phyloP scores from a whole-genome alignment of 2,888 invertebrate species.

The Molorchus minor region DNA sequence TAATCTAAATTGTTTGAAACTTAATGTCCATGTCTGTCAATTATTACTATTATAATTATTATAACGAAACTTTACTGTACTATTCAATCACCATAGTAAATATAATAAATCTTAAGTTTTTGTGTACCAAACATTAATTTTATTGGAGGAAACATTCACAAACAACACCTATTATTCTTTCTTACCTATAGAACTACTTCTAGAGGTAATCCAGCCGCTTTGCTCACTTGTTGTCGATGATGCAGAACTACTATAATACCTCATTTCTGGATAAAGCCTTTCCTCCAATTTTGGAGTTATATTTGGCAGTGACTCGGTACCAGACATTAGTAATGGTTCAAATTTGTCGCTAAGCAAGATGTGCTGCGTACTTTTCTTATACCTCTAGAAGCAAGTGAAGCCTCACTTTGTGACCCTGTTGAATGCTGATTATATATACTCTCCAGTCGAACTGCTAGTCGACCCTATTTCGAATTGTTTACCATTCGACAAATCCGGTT shows the following conservation, averaged over 20 bases:
- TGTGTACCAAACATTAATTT: too few relatives aligned
- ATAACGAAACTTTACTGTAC: too few relatives aligned
- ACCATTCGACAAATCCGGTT: slow-evolving; percentile 34
- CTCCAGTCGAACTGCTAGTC: slow-evolving; percentile 52
- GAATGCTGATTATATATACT: slow-evolving; percentile 44
- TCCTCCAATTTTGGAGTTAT: slow-evolving; percentile 65
- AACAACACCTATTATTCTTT: too few relatives aligned
- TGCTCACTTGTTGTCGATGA: slow-evolving; percentile 80
- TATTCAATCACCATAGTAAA: too few relatives aligned
- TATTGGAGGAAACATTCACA: too few relatives aligned
- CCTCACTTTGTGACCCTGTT: slow-evolving; percentile 44
- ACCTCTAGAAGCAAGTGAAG: slow-evolving; percentile 42
- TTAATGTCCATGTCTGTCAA: too few relatives aligned
- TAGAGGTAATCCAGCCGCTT: slow-evolving; percentile 89
- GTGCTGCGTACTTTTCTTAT: slow-evolving; percentile 69
- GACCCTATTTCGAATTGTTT: slow-evolving; percentile 47
- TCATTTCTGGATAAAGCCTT: slow-evolving; percentile 45
- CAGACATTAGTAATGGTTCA: slow-evolving; percentile 55
- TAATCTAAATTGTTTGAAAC: too few relatives aligned
- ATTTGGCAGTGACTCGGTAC: slow-evolving; percentile 77
- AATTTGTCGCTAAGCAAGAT: slow-evolving; percentile 68
- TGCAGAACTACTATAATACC: slow-evolving; percentile 59
- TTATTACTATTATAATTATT: too few relatives aligned
- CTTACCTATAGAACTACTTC: slow-evolving; percentile 68
- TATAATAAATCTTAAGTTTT: too few relatives aligned